phyloP scores from a whole-genome alignment of 2,113 vertebrate species.

The Onychostoma macrolepis region DNA sequence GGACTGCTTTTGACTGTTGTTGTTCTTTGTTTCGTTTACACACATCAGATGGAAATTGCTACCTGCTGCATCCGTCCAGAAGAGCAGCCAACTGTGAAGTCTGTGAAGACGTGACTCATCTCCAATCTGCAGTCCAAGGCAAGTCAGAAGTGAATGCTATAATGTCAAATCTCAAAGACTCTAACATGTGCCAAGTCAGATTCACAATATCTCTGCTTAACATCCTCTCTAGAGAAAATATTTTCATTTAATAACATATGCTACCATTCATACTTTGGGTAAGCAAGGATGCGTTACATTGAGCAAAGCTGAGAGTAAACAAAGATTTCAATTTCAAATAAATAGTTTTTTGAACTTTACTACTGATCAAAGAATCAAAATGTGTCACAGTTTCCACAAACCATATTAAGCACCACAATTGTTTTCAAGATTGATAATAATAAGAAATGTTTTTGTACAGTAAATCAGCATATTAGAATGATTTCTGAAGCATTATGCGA shows the following conservation, averaged over 20 bases:
- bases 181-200: not conserved
- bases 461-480: not conserved
- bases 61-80: not conserved
- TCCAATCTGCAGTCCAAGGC: constrained; percentile 4
- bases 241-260: not conserved
- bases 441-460: not conserved
- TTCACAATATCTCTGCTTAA: not conserved
- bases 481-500: not conserved
- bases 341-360: not conserved
- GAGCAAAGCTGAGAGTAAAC: not conserved
- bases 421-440: not conserved
- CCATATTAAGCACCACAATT: not conserved
- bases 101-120: constrained; percentile 4
- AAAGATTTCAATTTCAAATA: not conserved
- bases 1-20: not conserved
- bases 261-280: not conserved
- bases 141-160: not conserved
- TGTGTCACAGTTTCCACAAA: not conserved
- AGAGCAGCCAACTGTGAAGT: constrained; percentile 5
- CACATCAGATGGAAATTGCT: constrained; percentile 7
- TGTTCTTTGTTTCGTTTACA: not conserved
- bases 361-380: not conserved
- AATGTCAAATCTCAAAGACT: not conserved
- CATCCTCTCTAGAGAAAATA: not conserved
- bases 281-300: not conserved